Base-by-base conservation (phyloP, 2,888 invertebrate genomes). In the Myathropa florea region DNA sequence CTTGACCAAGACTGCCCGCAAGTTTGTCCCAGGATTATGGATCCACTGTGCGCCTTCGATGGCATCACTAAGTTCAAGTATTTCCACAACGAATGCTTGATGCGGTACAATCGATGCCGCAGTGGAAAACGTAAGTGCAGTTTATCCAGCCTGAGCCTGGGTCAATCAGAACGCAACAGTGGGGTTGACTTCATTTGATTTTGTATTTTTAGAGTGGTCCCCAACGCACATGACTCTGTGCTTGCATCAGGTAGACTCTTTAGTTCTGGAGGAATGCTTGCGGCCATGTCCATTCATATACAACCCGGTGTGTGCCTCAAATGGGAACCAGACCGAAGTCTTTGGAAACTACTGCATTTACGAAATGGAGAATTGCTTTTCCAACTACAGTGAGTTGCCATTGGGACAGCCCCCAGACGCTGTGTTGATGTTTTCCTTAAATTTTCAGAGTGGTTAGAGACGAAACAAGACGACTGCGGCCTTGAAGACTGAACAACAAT, bases 281-380 rank as follows among this genome's bases (percentile, higher is more conserved):
- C 85, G 88, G 75, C 85, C 88, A 9, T 90, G 90, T 61, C 90
- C 89, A 28, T 89, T 89, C 78, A 89, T 89, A 83, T 90, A 90
- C 82, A 87, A 89, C 65, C 90, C 90, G 14, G 79, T 90, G 36
- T 90, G 90, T 79, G 90, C 90, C 30, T 83, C 88, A 4, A 88
- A 89, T 85, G 89, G 89, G 0, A 60, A 86, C 24, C 46, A 59
- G n/a, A 86, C 53, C 7, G 87, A 89, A 57, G 83, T 89, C 65
- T 90, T 90, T 78, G 90, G 89, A 71, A 90, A 90, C 70, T 82
- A 83, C 33, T 90, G 90, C 79, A 87, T 88, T 83, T 89, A 89
- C 84, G 89, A 88, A 26, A 89, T 90, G 77, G 90, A 90, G 87
- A 90, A 90, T 46, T 90, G 90, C 65, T 88, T 90, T 75, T 79